These are phyloP conservation scores for Diadophis punctatus DNA, from an alignment of 2,113 vertebrate genomes.

Conservation along the genomic window DNA sequence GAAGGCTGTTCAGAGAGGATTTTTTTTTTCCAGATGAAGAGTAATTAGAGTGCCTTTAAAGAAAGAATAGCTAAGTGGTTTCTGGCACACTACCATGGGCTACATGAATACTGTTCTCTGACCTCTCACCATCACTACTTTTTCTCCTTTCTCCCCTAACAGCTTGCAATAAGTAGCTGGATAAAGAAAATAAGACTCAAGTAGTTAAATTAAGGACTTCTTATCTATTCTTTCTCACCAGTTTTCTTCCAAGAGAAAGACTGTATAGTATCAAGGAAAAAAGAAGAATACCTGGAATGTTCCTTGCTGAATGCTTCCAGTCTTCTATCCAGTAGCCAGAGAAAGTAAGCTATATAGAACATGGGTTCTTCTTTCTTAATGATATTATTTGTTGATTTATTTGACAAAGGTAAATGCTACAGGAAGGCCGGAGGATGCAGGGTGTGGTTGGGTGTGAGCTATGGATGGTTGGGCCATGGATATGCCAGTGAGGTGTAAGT, in stretches of 20 bases:
- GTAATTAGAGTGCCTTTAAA: neutral
- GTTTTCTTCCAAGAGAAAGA: neutral
- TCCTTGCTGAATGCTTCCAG: neutral
- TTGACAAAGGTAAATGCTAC: neutral
- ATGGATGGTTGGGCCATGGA: neutral
- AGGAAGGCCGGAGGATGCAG: neutral
- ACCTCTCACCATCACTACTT: neutral
- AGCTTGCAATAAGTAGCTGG: neutral
- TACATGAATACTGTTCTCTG: neutral
- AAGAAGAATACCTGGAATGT: neutral
- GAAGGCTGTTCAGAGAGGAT: neutral
- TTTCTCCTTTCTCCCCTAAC: neutral
- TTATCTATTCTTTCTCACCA: neutral
- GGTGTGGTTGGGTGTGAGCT: neutral
- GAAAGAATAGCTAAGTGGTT: neutral
- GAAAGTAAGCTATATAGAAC: neutral
- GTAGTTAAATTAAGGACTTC: neutral
- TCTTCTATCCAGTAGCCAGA: neutral
- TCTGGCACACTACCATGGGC: neutral
- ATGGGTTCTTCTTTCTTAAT: neutral
- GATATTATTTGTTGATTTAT: neutral
- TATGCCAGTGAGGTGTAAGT: neutral
- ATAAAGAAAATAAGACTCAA: neutral
- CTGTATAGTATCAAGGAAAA: neutral
- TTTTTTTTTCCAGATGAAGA: neutral